Evolutionary conservation across 2,797 vertebrate species (phyloP).

Genomic region (Hydrophis major): DNA sequence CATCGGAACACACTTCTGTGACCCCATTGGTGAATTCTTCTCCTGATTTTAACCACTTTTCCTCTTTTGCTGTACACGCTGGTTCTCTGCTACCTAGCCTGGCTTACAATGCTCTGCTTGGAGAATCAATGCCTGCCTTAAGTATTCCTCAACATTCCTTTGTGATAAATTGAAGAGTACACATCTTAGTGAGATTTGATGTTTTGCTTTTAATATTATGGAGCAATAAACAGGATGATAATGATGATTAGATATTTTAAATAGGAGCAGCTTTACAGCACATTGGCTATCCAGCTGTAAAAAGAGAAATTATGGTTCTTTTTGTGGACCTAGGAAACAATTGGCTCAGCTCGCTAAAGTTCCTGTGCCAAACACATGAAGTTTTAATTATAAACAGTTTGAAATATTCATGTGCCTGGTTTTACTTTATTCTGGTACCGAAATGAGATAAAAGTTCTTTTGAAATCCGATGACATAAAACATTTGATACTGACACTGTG

Average conservation of each 20-base stretch:
- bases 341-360: conserved; percentile 45
- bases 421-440: conserved; percentile 62
- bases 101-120: neutral
- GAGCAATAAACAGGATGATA: neutral
- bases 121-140: neutral
- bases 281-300: conserved; percentile 61
- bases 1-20: conserved; percentile 42
- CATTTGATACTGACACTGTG: conserved; percentile 65
- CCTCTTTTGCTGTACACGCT: neutral
- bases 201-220: conserved; percentile 48
- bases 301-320: conserved; percentile 29
- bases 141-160: neutral
- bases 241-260: conserved; percentile 19
- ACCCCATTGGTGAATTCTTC: conserved; percentile 41
- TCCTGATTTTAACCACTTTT: conserved; percentile 27
- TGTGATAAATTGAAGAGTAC: neutral
- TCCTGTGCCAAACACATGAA: conserved; percentile 69
- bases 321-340: conserved; percentile 57
- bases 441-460: conserved; percentile 71
- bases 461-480: conserved; percentile 71
- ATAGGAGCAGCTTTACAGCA: conserved; percentile 28
- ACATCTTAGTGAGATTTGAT: neutral
- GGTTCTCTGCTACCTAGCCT: neutral
- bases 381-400: conserved; percentile 75
- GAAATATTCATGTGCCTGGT: conserved; percentile 71